Evolutionary conservation across 2,113 vertebrate species (phyloP).

Genomic region (western clawed frog (Xenopus tropicalis)): UCB_Xtro_10.0 CM004452.2:41302501-41303000

Average conservation of each 20-base stretch:
- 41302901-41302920: background rate
- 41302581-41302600: too few species aligned
- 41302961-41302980: background rate
- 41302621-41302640: too few species aligned
- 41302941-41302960: background rate
- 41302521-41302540: too few species aligned
- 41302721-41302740: background rate
- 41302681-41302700: background rate
- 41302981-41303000: background rate
- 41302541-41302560: too few species aligned
- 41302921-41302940: background rate
- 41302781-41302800: conserved; percentile 1
- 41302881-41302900: background rate
- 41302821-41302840: background rate
- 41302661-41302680: too few species aligned
- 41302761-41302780: background rate
- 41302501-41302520: too few species aligned
- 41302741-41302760: background rate
- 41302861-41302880: background rate
- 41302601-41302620: too few species aligned
- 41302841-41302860: background rate
- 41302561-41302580: too few species aligned
- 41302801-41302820: background rate
- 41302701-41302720: background rate
- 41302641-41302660: too few species aligned